Evolutionary conservation across 2,113 vertebrate species (phyloP).

Genomic region (Alces alces): DNA sequence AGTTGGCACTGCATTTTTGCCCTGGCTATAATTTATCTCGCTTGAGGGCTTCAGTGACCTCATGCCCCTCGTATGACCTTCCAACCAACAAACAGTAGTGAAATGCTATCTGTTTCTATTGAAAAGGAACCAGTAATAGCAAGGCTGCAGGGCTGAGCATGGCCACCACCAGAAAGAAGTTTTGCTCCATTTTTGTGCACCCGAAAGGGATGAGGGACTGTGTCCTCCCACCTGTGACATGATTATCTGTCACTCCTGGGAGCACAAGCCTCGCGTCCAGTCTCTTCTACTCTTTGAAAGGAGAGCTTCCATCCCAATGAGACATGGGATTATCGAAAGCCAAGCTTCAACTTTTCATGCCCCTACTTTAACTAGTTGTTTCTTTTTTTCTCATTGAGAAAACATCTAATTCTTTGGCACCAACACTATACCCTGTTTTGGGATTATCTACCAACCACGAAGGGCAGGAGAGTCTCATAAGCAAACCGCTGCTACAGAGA

Average conservation of each 20-base stretch:
- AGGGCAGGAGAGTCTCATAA: neutral
- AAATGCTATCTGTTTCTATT: conserved; percentile 36
- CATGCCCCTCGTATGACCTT: neutral
- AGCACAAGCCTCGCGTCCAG: neutral
- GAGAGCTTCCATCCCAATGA: neutral
- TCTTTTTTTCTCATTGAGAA: neutral
- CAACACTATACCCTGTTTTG: neutral
- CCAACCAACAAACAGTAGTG: neutral
- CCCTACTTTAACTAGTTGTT: neutral
- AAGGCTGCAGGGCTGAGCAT: neutral
- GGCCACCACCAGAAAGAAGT: neutral
- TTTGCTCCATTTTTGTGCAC: neutral
- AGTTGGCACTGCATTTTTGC: neutral
- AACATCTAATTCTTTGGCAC: neutral
- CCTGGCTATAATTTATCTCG: conserved; percentile 34
- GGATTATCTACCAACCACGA: neutral
- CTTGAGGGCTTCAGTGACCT: conserved; percentile 31
- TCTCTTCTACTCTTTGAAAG: neutral
- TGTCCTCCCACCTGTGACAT: no score
- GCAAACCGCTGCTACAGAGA: neutral
- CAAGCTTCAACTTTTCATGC: neutral
- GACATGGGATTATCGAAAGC: neutral
- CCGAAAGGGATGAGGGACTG: neutral
- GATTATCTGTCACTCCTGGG: neutral
- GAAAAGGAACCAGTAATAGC: neutral